Percentiles rank a stretch among this genome's conserved stretches.
phyloP scores from a whole-genome alignment of 1,140 invertebrate species.

The Cydia amplana region DNA sequence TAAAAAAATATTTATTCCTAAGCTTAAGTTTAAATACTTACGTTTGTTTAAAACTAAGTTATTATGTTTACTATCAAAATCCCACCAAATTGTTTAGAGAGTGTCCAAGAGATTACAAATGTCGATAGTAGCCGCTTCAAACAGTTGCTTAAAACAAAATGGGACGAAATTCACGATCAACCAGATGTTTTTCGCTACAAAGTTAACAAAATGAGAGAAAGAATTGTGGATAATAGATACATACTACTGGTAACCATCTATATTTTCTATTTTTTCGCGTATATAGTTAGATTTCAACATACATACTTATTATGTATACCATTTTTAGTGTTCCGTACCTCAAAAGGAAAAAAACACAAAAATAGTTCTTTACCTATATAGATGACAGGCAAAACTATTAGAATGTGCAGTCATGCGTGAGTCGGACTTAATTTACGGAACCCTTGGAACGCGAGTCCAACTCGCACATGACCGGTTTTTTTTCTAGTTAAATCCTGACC shows the following conservation, averaged over 20 bases:
- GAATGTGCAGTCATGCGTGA: too few species aligned
- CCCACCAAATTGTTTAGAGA: background rate
- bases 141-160: constrained; percentile 47
- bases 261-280: constrained; percentile 7
- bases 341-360: too few species aligned
- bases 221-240: constrained; percentile 53
- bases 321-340: too few species aligned
- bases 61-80: constrained; percentile 4
- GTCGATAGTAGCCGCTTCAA: constrained; percentile 36
- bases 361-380: too few species aligned
- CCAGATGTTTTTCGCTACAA: constrained; percentile 61
- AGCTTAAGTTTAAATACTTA: background rate
- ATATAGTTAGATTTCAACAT: too few species aligned
- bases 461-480: too few species aligned
- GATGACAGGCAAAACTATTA: too few species aligned
- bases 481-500: constrained; percentile 83
- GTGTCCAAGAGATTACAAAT: constrained; percentile 17
- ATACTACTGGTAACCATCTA: constrained; percentile 50
- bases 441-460: too few species aligned
- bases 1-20: too few species aligned
- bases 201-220: constrained; percentile 55
- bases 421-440: too few species aligned
- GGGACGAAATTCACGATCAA: constrained; percentile 54
- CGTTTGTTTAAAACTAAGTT: background rate
- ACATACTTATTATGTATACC: too few species aligned